Conservation (phyloP, 2,113 vertebrate species). For the Zosterops japonicus region DNA sequence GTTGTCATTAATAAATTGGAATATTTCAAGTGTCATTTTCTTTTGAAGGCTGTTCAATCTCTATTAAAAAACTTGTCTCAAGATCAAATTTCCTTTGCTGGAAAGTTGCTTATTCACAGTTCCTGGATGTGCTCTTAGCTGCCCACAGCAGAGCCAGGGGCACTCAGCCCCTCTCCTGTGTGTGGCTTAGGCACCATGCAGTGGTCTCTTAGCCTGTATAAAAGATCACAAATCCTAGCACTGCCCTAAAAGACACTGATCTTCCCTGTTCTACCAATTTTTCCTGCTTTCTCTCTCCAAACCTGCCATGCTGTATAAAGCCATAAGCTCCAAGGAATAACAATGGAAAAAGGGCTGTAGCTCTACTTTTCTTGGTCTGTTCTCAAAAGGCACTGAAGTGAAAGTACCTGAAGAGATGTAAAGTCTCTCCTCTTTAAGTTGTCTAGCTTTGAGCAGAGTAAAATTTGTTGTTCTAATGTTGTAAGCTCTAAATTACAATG, state of each 20-base stretch:
- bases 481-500: neutral
- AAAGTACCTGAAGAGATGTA: neutral
- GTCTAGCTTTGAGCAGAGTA: neutral
- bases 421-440: neutral
- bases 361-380: neutral
- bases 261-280: neutral
- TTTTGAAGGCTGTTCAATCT: neutral
- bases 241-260: neutral
- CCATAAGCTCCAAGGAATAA: neutral
- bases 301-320: neutral
- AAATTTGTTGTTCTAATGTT: neutral
- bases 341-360: neutral
- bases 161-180: rapidly evolving
- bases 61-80: neutral
- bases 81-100: neutral
- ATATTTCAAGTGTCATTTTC: neutral
- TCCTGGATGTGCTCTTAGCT: neutral
- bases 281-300: neutral
- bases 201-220: neutral
- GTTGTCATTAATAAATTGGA: neutral
- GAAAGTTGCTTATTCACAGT: neutral
- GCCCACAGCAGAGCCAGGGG: neutral
- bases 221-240: neutral
- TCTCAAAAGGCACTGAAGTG: neutral
- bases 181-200: rapidly evolving